Conservation (phyloP, 2,113 vertebrate species). For the Eonycteris spelaea region DNA sequence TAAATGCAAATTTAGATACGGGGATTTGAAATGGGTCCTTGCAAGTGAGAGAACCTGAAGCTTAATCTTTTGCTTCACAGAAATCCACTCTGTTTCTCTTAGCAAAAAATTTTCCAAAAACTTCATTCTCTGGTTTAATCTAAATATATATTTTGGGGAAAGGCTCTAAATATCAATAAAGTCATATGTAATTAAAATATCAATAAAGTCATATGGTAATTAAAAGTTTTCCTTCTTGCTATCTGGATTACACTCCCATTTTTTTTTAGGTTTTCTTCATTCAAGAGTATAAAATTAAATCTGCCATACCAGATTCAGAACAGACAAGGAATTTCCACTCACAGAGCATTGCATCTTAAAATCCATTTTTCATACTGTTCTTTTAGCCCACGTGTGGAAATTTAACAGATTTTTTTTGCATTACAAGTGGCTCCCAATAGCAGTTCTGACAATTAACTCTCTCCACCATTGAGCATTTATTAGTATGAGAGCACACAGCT, state of each 20-base stretch:
- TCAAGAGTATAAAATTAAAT: constrained; percentile 38
- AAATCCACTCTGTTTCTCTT: neutral
- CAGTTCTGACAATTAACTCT: constrained; percentile 28
- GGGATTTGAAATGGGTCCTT: neutral
- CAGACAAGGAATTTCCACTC: constrained; percentile 22
- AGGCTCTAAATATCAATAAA: neutral
- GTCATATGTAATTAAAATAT: neutral
- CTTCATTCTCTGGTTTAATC: neutral
- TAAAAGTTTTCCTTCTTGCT: neutral
- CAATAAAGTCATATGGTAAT: neutral
- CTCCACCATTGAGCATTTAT: neutral
- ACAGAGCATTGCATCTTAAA: neutral
- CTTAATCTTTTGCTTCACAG: neutral
- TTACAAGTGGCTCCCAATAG: neutral
- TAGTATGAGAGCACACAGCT: neutral
- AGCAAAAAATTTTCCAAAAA: neutral
- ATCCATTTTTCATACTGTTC: constrained; percentile 6
- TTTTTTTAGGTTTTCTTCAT: neutral
- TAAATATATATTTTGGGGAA: neutral
- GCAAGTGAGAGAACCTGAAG: neutral
- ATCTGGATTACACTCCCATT: neutral
- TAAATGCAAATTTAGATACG: neutral
- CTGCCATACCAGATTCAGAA: constrained; percentile 20
- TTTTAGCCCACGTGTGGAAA: constrained; percentile 32
- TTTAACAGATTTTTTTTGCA: constrained; percentile 29